Percentiles rank a stretch among this genome's conserved stretches.
Conservation (phyloP, 2,888 invertebrate genomes). For the Nezara viridula region DNA sequence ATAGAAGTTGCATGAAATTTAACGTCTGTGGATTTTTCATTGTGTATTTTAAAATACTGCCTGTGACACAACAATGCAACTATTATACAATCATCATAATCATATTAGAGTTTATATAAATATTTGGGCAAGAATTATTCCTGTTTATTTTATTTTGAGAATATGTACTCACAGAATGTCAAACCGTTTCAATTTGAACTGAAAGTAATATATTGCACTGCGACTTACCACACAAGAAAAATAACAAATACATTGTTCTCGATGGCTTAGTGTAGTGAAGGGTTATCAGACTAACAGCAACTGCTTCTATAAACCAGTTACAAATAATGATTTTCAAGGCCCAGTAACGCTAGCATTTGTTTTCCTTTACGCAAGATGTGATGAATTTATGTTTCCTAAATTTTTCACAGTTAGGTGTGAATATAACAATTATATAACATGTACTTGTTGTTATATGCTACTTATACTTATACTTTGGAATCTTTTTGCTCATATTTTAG, state of each 20-base stretch:
- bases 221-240: not conserved
- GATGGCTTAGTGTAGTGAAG: not conserved
- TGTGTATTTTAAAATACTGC: too few relatives aligned
- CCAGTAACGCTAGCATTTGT: not conserved
- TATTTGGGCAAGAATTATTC: not conserved
- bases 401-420: not conserved
- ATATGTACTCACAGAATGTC: not conserved
- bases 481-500: not conserved
- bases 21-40: not conserved
- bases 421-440: conserved; percentile 9
- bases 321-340: conserved; percentile 43
- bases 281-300: not conserved
- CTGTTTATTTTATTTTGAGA: not conserved
- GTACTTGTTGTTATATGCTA: not conserved
- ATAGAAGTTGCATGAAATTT: not conserved
- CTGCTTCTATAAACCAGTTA: not conserved
- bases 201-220: not conserved
- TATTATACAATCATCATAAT: not conserved
- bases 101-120: not conserved
- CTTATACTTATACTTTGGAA: not conserved
- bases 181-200: not conserved
- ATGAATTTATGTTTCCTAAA: conserved; percentile 25
- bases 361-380: conserved; percentile 33
- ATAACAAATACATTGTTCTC: not conserved
- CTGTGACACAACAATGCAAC: too few relatives aligned